These are phyloP conservation scores for Perca fluviatilis DNA, from an alignment of 2,113 vertebrate species.

Conservation along the genomic window DNA sequence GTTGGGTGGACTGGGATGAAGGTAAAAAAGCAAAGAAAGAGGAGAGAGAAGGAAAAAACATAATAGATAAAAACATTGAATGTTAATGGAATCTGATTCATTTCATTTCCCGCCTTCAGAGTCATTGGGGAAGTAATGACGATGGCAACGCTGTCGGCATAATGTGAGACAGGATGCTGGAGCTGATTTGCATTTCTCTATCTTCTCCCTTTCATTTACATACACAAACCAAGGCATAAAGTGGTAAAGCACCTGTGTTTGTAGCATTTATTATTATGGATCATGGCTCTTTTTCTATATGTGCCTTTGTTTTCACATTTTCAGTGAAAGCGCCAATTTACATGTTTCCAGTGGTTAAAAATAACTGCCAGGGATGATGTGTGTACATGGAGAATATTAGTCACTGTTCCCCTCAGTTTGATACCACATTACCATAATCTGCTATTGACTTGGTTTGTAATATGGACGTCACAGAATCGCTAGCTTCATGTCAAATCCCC, in stretches of 20 bases:
- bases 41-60: conserved; percentile 7
- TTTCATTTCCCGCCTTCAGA: conserved; percentile 37
- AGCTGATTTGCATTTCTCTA: conserved; percentile 47
- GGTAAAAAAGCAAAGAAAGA: conserved; percentile 40
- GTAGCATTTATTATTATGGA: background rate
- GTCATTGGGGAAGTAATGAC: conserved; percentile 29
- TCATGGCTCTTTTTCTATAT: background rate
- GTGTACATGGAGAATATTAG: conserved; percentile 73
- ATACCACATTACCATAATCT: conserved; percentile 82
- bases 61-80: background rate
- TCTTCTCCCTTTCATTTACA: background rate
- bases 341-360: conserved; percentile 65
- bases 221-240: background rate
- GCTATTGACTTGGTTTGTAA: conserved; percentile 80
- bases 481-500: conserved; percentile 74
- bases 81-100: conserved; percentile 7
- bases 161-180: conserved; percentile 26
- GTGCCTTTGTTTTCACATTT: conserved; percentile 33
- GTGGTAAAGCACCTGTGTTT: background rate
- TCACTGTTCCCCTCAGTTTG: conserved; percentile 72
- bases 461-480: conserved; percentile 70
- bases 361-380: conserved; percentile 66
- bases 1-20: conserved; percentile 41
- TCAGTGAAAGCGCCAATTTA: conserved; percentile 24
- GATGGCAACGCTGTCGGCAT: conserved; percentile 10